A percentile compares a stretch with the other conserved stretches of the same genome.
Conservation (phyloP, 2,113 vertebrate genomes). For the Bambusicola thoracicus region DNA sequence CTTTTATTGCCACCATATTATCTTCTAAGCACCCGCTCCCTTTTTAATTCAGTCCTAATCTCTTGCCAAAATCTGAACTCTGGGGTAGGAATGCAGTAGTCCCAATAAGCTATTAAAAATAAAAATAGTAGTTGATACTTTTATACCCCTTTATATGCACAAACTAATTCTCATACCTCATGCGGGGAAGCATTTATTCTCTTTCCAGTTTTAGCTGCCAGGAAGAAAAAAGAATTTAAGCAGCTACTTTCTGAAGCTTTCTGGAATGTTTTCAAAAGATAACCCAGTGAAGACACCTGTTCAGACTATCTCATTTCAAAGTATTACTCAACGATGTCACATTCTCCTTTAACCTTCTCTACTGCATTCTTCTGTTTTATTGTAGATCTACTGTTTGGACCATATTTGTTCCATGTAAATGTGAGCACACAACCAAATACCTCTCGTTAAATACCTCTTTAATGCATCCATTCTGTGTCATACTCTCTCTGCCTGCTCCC, state of each 20-base stretch:
- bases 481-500: neutral
- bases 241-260: conserved; percentile 38
- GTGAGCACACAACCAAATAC: neutral
- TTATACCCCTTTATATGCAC: conserved; percentile 54
- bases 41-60: conserved; percentile 33
- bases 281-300: neutral
- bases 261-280: conserved; percentile 17
- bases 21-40: conserved; percentile 50
- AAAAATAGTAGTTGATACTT: conserved; percentile 55
- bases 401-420: neutral
- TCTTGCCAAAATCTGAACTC: conserved; percentile 45
- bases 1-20: conserved; percentile 29
- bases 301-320: neutral
- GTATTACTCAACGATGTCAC: neutral
- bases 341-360: neutral
- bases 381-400: neutral
- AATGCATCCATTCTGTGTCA: neutral
- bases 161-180: conserved; percentile 55
- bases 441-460: neutral
- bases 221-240: conserved; percentile 55
- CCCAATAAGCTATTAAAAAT: conserved; percentile 56
- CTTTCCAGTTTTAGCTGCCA: conserved; percentile 54
- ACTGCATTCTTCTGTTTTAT: neutral
- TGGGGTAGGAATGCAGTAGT: conserved; percentile 13
- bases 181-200: conserved; percentile 57